These are phyloP conservation scores for Aricia artaxerxes DNA, from an alignment of 2,888 invertebrate genomes.

Conservation along the genomic window DNA sequence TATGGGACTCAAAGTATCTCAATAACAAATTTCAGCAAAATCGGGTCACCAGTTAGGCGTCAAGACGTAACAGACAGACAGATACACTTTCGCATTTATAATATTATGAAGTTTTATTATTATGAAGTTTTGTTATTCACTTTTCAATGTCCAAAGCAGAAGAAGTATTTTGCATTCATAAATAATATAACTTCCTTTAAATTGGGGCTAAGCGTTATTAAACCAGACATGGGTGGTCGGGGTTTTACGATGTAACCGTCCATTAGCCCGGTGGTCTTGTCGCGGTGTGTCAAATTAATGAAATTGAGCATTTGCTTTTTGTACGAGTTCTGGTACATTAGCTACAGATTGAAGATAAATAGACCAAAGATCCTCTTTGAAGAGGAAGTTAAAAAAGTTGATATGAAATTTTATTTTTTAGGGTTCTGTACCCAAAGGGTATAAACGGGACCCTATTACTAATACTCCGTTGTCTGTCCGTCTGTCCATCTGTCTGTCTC, in stretches of 20 bases:
- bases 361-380: neutral
- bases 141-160: neutral
- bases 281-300: constrained; percentile 26
- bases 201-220: constrained; percentile 3
- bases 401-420: too few species aligned
- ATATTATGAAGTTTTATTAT: too few species aligned
- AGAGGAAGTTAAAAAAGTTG: too few species aligned
- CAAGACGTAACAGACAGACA: too few species aligned
- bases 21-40: too few species aligned
- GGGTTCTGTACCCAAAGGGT: too few species aligned
- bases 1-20: too few species aligned
- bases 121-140: neutral
- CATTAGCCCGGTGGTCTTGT: constrained; percentile 16
- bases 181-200: neutral
- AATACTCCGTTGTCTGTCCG: too few species aligned
- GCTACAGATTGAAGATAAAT: neutral
- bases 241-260: neutral
- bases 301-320: constrained; percentile 6
- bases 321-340: neutral
- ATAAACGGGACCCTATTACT: too few species aligned
- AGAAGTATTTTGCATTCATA: neutral
- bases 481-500: too few species aligned
- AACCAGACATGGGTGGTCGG: constrained; percentile 1
- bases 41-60: too few species aligned
- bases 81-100: too few species aligned